Evolutionary conservation across 1,140 invertebrate genomes (phyloP).

Genomic region (Dreissena polymorpha): DNA sequence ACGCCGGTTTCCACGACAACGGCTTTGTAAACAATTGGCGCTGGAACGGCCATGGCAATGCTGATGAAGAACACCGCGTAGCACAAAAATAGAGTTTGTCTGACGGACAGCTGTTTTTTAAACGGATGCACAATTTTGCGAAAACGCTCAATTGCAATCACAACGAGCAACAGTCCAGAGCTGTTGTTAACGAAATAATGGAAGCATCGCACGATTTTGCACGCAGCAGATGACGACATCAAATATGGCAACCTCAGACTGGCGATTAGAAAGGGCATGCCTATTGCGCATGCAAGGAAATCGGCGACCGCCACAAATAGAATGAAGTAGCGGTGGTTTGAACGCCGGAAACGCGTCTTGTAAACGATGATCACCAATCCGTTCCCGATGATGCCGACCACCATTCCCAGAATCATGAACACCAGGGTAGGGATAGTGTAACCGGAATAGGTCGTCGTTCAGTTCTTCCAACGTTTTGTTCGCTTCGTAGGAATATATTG

Average conservation of each 20-base stretch:
- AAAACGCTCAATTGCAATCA: slow-evolving; percentile 38
- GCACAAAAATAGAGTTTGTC: slow-evolving; percentile 30
- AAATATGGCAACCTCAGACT: slow-evolving; percentile 49
- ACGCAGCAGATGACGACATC: slow-evolving; percentile 36
- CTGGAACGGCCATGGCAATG: slow-evolving; percentile 17
- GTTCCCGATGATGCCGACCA: slow-evolving; percentile 46
- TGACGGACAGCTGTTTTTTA: slow-evolving; percentile 27
- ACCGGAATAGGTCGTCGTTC: slow-evolving; percentile 34
- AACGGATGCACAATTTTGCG: slow-evolving; percentile 48
- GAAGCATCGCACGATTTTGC: slow-evolving; percentile 34
- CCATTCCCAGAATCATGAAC: slow-evolving; percentile 13
- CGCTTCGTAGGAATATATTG: neutral
- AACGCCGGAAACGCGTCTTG: slow-evolving; percentile 31
- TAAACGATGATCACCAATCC: slow-evolving; percentile 32
- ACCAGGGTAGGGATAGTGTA: slow-evolving; percentile 43
- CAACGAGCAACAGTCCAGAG: slow-evolving; percentile 37
- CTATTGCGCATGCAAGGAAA: slow-evolving; percentile 27
- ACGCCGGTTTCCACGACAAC: slow-evolving; percentile 35
- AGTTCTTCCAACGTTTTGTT: slow-evolving; percentile 38
- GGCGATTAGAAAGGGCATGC: slow-evolving; percentile 32
- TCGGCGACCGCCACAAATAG: slow-evolving; percentile 40
- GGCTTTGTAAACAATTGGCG: slow-evolving; percentile 11
- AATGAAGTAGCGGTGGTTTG: slow-evolving; percentile 49
- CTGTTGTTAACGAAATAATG: slow-evolving; percentile 47
- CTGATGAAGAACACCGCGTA: slow-evolving; percentile 32